phyloP scores from a whole-genome alignment of 2,797 vertebrate genomes.

The Sebastes ruberrimus region DNA sequence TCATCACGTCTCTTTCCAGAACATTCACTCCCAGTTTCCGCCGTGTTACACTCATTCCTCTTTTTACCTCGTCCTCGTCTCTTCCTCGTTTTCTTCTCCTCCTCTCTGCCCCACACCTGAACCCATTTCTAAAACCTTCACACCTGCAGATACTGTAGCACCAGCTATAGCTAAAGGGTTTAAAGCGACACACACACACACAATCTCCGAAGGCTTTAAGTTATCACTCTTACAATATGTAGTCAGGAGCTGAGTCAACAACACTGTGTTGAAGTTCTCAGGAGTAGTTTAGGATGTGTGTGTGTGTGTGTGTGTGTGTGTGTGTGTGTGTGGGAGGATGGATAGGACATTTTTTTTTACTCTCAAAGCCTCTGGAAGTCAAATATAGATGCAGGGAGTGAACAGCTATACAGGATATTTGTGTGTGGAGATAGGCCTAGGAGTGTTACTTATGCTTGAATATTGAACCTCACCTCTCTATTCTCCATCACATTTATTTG shows the following conservation, averaged over 20 bases:
- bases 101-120: slow-evolving; percentile 62
- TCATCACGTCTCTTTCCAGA: slow-evolving; percentile 53
- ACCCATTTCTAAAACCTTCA: slow-evolving; percentile 54
- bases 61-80: slow-evolving; percentile 4
- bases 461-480: not conserved
- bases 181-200: slow-evolving; percentile 28
- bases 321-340: not conserved
- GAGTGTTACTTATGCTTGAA: not conserved
- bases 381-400: slow-evolving; percentile 9
- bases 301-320: not conserved
- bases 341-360: slow-evolving; percentile 12
- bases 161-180: slow-evolving; percentile 53
- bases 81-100: slow-evolving; percentile 2
- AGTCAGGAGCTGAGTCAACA: slow-evolving; percentile 58
- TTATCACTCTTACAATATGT: slow-evolving; percentile 30
- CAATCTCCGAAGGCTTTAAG: slow-evolving; percentile 29
- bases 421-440: not conserved
- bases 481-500: not conserved
- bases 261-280: slow-evolving; percentile 18
- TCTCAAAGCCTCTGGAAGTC: not conserved
- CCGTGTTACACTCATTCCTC: slow-evolving; percentile 35
- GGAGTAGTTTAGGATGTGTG: slow-evolving; percentile 2
- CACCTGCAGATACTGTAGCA: slow-evolving; percentile 52
- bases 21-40: slow-evolving; percentile 52
- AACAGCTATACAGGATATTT: slow-evolving; percentile 4